A percentile compares a stretch with the other conserved stretches of the same genome.
These are phyloP conservation scores for Cyaniris semiargus DNA, from an alignment of 2,888 invertebrate genomes.

Conservation along the genomic window DNA sequence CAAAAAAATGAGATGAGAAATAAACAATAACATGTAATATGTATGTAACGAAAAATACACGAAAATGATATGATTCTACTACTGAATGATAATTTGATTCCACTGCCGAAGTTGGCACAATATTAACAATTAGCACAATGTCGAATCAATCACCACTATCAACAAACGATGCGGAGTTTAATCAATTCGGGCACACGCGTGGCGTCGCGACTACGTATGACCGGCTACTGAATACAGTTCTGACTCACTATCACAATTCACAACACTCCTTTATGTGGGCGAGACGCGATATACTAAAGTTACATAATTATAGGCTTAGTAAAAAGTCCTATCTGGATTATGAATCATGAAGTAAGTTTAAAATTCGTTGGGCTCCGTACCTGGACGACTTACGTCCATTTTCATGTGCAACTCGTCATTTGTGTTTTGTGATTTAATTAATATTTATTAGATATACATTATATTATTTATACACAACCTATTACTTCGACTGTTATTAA, in stretches of 20 bases:
- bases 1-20: background rate
- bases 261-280: background rate
- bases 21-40: background rate
- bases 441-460: too few species aligned
- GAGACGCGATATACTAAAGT: background rate
- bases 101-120: background rate
- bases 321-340: background rate
- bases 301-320: background rate
- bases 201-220: background rate
- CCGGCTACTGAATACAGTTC: background rate
- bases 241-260: background rate
- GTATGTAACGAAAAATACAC: background rate
- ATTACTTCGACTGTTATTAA: too few species aligned
- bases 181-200: background rate
- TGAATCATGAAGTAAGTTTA: background rate
- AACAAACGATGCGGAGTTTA: background rate
- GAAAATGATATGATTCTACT: background rate
- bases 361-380: background rate
- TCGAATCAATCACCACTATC: conserved; percentile 18
- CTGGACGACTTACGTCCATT: background rate
- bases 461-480: too few species aligned
- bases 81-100: background rate
- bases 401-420: background rate
- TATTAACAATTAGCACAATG: background rate
- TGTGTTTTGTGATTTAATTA: too few species aligned